Conservation (phyloP, 2,888 invertebrate genomes). For the Teinopalpus imperialis region DNA sequence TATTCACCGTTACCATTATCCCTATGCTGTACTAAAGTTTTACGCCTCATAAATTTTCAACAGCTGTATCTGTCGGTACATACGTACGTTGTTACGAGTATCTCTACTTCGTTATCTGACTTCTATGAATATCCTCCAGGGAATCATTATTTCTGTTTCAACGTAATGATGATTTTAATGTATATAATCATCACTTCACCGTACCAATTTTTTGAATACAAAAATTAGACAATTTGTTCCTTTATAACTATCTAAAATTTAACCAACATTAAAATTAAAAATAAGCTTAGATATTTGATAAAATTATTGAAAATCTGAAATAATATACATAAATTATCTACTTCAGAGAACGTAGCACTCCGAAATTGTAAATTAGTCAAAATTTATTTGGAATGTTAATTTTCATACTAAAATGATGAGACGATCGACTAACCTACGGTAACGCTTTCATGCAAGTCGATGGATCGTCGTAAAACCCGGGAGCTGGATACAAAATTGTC, state of each 20-base stretch:
- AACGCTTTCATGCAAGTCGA: slow-evolving; percentile 1
- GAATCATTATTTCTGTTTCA: background rate
- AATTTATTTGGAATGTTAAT: slow-evolving; percentile 27
- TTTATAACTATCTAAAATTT: too few species aligned
- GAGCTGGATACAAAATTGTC: background rate
- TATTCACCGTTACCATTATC: slow-evolving; percentile 22
- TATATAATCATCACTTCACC: background rate
- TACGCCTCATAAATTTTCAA: slow-evolving; percentile 22
- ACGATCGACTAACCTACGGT: background rate
- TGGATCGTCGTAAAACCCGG: background rate
- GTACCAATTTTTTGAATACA: too few species aligned
- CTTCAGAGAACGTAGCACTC: slow-evolving; percentile 10
- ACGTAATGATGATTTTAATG: background rate
- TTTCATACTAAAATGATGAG: slow-evolving; percentile 6
- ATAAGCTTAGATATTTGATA: slow-evolving; percentile 18
- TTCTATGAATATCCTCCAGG: background rate
- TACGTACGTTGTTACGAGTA: slow-evolving; percentile 1
- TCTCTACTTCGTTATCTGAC: slow-evolving; percentile 8
- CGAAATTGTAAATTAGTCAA: slow-evolving; percentile 25
- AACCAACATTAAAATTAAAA: slow-evolving; percentile 11
- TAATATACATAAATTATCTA: slow-evolving; percentile 22
- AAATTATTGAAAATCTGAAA: slow-evolving; percentile 22
- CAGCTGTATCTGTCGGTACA: slow-evolving; percentile 17
- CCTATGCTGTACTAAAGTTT: slow-evolving; percentile 21
- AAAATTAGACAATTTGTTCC: too few species aligned